These are phyloP conservation scores for Alcis repandata DNA, from an alignment of 2,888 invertebrate species.

Conservation along the genomic window DNA sequence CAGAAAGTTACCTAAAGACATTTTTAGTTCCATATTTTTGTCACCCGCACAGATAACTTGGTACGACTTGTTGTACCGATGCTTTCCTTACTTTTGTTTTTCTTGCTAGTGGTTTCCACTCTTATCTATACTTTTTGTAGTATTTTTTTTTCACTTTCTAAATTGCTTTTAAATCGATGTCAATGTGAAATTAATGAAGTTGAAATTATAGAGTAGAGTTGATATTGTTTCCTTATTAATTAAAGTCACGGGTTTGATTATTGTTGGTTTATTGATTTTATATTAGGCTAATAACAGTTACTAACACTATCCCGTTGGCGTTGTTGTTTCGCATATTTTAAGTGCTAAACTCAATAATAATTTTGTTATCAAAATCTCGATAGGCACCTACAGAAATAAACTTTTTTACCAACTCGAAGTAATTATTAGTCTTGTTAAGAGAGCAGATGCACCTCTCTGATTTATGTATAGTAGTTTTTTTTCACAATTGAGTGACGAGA, in stretches of 20 bases:
- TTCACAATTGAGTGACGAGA: no score
- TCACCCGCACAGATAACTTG: neutral
- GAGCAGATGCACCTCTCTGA: no score
- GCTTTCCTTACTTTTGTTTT: neutral
- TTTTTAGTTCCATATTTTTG: neutral
- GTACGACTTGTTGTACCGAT: neutral
- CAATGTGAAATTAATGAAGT: conserved; percentile 7
- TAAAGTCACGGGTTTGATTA: neutral
- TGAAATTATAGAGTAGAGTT: conserved; percentile 3
- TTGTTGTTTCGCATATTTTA: no score
- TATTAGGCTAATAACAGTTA: no score
- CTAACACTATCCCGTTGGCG: no score
- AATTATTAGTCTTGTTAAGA: no score
- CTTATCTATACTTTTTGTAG: conserved; percentile 1
- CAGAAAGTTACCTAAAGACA: neutral
- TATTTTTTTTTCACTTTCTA: neutral
- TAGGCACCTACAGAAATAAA: no score
- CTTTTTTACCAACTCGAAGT: no score
- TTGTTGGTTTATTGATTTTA: neutral
- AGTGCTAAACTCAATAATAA: no score
- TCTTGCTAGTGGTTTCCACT: neutral
- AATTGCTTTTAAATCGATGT: conserved; percentile 8
- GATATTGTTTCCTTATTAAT: neutral
- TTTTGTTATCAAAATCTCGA: no score
- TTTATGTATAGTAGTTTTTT: no score